phyloP scores from a whole-genome alignment of 1,140 invertebrate species.

The Cotesia glomerata region DNA sequence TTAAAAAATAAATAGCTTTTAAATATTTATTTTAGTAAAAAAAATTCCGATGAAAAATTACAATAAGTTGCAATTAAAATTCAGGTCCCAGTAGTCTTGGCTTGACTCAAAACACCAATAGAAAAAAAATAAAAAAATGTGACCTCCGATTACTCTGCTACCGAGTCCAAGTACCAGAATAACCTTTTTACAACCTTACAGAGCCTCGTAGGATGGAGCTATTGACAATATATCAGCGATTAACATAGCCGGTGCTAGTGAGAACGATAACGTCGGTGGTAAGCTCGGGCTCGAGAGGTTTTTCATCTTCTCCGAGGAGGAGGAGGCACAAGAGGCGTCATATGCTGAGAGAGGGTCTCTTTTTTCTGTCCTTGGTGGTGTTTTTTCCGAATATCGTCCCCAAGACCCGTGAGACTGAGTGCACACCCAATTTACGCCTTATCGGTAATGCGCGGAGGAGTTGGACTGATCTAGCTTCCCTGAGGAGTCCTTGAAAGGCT shows the following conservation, averaged over 20 bases:
- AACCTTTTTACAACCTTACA: not conserved
- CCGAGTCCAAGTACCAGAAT: not conserved
- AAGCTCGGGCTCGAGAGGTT: constrained; percentile 42
- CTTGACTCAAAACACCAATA: not conserved
- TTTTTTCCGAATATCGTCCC: constrained; percentile 81
- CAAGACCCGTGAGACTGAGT: constrained; percentile 78
- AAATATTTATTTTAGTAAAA: not conserved
- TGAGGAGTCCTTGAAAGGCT: constrained; percentile 79
- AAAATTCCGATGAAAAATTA: not conserved
- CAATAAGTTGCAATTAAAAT: not conserved
- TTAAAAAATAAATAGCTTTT: no score
- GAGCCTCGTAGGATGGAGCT: not conserved
- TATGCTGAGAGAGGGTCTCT: constrained; percentile 78
- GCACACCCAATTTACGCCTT: constrained; percentile 75
- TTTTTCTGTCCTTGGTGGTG: constrained; percentile 75
- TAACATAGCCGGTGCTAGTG: constrained; percentile 53
- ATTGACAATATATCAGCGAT: constrained; percentile 40
- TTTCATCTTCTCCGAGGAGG: constrained; percentile 50
- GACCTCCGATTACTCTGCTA: constrained; percentile 8
- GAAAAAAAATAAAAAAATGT: not conserved
- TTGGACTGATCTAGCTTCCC: constrained; percentile 76
- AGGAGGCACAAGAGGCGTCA: constrained; percentile 60
- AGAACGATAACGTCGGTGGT: constrained; percentile 52
- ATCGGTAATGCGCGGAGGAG: constrained; percentile 74
- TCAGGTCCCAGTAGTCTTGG: constrained; percentile 21